These are phyloP conservation scores for Spodoptera picta DNA, from an alignment of 2,888 invertebrate species.

Conservation along the genomic window DNA sequence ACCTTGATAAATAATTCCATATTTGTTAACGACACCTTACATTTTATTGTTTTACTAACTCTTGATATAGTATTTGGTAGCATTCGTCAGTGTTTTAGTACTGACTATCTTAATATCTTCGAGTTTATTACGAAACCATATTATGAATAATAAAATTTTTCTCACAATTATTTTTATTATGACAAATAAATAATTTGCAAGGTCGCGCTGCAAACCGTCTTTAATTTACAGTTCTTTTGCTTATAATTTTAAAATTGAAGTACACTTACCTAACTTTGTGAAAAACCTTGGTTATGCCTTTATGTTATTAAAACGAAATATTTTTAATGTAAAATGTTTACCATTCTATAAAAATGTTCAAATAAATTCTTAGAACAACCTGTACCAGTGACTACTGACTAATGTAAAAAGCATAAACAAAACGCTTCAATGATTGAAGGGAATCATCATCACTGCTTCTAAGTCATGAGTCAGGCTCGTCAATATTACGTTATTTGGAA, in stretches of 20 bases:
- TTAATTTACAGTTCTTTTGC: slow-evolving; percentile 4
- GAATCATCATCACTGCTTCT: slow-evolving; percentile 50
- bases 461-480: slow-evolving; percentile 49
- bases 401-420: slow-evolving; percentile 43
- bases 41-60: slow-evolving; percentile 29
- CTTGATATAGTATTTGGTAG: slow-evolving; percentile 15
- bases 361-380: slow-evolving; percentile 9
- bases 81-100: slow-evolving; percentile 26
- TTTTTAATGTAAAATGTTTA: slow-evolving; percentile 11
- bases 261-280: no score
- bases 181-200: slow-evolving; percentile 5
- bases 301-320: neutral
- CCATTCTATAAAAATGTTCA: slow-evolving; percentile 5
- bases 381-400: slow-evolving; percentile 31
- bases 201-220: neutral
- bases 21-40: slow-evolving; percentile 25
- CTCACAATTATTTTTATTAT: slow-evolving; percentile 9
- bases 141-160: slow-evolving; percentile 13
- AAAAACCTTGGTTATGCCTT: no score
- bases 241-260: no score
- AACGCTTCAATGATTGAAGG: slow-evolving; percentile 41
- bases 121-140: slow-evolving; percentile 18
- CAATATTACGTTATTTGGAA: slow-evolving; percentile 40
- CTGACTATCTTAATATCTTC: slow-evolving; percentile 21
- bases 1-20: slow-evolving; percentile 16